Percentiles rank a stretch among this genome's conserved stretches.
Evolutionary conservation across 2,113 vertebrate genomes (phyloP).

Genomic region (Psittacula cyanocephala): DNA sequence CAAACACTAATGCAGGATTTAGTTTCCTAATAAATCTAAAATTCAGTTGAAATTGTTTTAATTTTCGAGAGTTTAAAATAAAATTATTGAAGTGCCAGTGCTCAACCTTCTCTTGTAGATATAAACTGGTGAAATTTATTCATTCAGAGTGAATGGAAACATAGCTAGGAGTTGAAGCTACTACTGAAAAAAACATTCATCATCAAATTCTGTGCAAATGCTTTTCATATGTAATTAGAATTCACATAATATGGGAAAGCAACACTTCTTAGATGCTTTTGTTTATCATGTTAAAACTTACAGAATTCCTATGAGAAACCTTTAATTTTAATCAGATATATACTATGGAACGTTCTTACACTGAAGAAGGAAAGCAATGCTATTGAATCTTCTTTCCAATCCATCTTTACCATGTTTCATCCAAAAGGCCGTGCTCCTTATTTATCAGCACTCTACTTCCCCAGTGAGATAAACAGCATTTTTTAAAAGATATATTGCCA

Average conservation of each 20-base stretch:
- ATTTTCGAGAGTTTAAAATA: background rate
- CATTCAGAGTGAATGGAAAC: background rate
- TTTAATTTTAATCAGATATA: constrained; percentile 2
- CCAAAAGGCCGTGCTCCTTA: constrained; percentile 29
- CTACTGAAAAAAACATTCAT: background rate
- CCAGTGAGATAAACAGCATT: constrained; percentile 64
- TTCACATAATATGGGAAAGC: background rate
- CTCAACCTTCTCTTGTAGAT: background rate
- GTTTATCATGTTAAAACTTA: background rate
- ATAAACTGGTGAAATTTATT: background rate
- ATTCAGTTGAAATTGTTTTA: background rate
- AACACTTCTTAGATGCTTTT: background rate
- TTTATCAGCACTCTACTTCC: constrained; percentile 52
- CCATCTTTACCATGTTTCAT: background rate
- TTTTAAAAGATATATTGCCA: constrained; percentile 52
- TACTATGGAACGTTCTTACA: background rate
- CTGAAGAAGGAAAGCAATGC: background rate
- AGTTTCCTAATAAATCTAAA: background rate
- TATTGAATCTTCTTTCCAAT: background rate
- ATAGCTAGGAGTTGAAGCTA: background rate
- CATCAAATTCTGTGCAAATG: background rate
- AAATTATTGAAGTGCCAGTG: background rate
- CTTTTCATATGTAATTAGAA: constrained; percentile 13
- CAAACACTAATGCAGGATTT: background rate
- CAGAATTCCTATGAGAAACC: background rate